Base-by-base conservation (phyloP, 2,888 invertebrate genomes). In the Anagyrus pseudococci region DNA sequence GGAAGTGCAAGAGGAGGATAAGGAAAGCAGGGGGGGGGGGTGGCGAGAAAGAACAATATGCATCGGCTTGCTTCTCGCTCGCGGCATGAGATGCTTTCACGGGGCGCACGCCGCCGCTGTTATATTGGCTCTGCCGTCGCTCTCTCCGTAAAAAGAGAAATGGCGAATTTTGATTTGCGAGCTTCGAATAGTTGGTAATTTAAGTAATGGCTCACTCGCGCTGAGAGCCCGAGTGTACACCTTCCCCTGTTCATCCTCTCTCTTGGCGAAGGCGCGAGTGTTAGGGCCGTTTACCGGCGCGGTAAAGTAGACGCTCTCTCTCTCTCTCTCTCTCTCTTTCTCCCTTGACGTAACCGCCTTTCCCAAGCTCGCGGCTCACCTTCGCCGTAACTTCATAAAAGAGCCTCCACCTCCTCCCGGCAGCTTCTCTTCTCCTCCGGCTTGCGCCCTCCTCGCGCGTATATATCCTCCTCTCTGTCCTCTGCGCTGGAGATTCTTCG, bases 131-230 rank as follows among this genome's bases (percentile, higher is more conserved):
- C n/a, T n/a, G n/a, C n/a, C n/a, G n/a, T n/a, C n/a, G n/a, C n/a
- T 46, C 56, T 49, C 44, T 17, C 54, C 62, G 61, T 65, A 65
- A 65, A 65, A 58, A 62, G 70, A 69, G 73, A 72, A 73, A 74
- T 70, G 70, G 75, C 72, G 73, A 75, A 79, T 78, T 76, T 78
- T 77, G 79, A 79, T 78, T 79, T 79, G 78, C 72, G 76, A 77
- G 77, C 76, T 71, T 72, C 72, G 75, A 77, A 78, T 78, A 74
- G 77, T 73, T 72, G 71, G 78, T 78, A 79, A 79, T 78, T 79
- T 77, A 71, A 74, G 76, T 79, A 79, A 79, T 79, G 76, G 78
- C 75, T 77, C 72, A 77, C 69, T 67, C 73, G 71, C 72, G 68
- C 70, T n/a, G n/a, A n/a, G n/a, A n/a, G n/a, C n/a, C n/a, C n/a